A percentile compares a stretch with the other conserved stretches of the same genome.
These are phyloP conservation scores for Schlechtendalia chinensis DNA, from an alignment of 1,140 invertebrate genomes.

Conservation along the genomic window DNA sequence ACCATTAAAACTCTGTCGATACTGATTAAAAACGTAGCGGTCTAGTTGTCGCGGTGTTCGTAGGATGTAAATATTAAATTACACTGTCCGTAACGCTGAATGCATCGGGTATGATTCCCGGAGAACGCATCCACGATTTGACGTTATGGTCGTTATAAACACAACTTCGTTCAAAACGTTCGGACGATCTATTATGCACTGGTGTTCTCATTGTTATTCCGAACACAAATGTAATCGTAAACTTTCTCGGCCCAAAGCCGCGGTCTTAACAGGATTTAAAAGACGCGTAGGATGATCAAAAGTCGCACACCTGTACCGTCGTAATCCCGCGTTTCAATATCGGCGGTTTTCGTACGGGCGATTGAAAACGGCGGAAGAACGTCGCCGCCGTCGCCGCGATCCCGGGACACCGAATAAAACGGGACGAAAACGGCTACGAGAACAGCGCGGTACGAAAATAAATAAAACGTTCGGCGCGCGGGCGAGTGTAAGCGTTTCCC, in stretches of 20 bases:
- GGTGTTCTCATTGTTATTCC: conserved; percentile 12
- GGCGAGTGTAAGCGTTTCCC: conserved; percentile 42
- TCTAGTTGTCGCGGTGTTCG: too few relatives aligned
- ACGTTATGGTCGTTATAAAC: not conserved
- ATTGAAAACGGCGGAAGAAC: too few relatives aligned
- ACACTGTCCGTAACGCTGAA: too few relatives aligned
- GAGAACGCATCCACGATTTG: too few relatives aligned
- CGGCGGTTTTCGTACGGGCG: not conserved
- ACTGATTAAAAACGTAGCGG: too few relatives aligned
- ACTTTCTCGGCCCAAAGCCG: conserved; percentile 27
- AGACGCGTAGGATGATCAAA: conserved; percentile 11
- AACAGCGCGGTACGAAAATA: conserved; percentile 28
- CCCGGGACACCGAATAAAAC: not conserved
- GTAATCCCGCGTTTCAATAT: conserved; percentile 40
- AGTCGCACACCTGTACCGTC: not conserved
- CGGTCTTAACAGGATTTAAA: conserved; percentile 40
- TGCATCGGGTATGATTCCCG: too few relatives aligned
- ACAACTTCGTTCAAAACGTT: not conserved
- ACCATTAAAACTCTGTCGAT: too few relatives aligned
- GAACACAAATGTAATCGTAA: conserved; percentile 16
- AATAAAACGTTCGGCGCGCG: conserved; percentile 18
- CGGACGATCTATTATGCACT: not conserved
- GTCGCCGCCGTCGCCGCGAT: too few relatives aligned
- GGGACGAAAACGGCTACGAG: not conserved
- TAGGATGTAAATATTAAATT: too few relatives aligned